Evolutionary conservation across 2,888 invertebrate genomes (phyloP).

Genomic region (Cataglyphis altisquamis): DNA sequence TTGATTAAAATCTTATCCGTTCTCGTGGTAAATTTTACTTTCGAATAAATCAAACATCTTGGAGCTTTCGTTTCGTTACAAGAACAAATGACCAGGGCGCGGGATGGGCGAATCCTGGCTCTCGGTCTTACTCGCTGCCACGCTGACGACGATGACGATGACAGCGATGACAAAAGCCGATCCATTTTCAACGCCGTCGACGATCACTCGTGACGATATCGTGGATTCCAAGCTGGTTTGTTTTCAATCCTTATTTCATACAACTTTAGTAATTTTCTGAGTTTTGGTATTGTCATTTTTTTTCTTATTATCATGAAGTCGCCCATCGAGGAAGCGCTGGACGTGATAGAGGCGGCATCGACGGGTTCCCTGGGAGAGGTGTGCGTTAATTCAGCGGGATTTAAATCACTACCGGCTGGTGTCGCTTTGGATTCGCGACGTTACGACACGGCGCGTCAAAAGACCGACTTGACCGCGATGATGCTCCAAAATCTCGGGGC

Average conservation of each 20-base stretch:
- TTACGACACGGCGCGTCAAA: conserved; percentile 92
- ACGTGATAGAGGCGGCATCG: conserved; percentile 89
- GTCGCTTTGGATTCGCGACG: conserved; percentile 91
- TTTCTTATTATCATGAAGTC: conserved; percentile 35
- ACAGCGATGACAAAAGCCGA: conserved; percentile 77
- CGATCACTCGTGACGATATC: conserved; percentile 58
- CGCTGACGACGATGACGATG: conserved; percentile 79
- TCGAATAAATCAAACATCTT: conserved; percentile 26
- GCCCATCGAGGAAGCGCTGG: conserved; percentile 89
- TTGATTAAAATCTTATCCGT: neutral
- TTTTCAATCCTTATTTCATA: neutral
- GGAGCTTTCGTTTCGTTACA: conserved; percentile 47
- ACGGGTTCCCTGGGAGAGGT: conserved; percentile 79
- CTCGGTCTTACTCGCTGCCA: conserved; percentile 76
- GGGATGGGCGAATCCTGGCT: conserved; percentile 80
- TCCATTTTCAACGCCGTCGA: conserved; percentile 66
- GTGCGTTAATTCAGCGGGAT: conserved; percentile 78
- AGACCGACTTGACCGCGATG: conserved; percentile 92
- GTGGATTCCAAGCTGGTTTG: conserved; percentile 75
- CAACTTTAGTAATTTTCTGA: neutral
- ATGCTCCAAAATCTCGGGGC: conserved; percentile 92
- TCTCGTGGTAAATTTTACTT: neutral
- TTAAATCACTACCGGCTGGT: conserved; percentile 89
- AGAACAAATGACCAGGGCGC: conserved; percentile 79
- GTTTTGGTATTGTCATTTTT: neutral